phyloP scores from a whole-genome alignment of 2,113 vertebrate genomes.

The Amphilophus citrinellus region DNA sequence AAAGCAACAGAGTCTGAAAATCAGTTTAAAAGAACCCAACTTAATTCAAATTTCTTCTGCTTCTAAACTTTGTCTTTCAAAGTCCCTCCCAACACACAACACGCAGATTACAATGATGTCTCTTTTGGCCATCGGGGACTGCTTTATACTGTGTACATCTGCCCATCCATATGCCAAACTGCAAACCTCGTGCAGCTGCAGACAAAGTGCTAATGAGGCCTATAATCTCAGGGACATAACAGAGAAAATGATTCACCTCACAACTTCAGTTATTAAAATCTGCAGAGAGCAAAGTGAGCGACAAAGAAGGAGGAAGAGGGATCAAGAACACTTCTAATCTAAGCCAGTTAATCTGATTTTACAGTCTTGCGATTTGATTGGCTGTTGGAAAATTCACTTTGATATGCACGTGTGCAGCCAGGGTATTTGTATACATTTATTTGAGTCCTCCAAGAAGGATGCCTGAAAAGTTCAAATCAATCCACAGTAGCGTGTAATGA shows the following conservation, averaged over 20 bases:
- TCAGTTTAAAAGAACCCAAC: not conserved
- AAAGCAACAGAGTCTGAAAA: not conserved
- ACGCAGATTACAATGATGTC: not conserved
- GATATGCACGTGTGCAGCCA: not conserved
- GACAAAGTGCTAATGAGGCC: not conserved
- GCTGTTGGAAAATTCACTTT: not conserved
- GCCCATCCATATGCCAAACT: conserved; percentile 24
- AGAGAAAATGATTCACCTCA: not conserved
- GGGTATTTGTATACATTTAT: not conserved
- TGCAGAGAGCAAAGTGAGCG: not conserved
- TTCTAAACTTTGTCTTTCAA: not conserved
- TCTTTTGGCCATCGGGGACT: conserved; percentile 9
- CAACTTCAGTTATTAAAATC: not conserved
- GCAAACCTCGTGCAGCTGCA: conserved; percentile 18
- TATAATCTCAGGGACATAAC: not conserved
- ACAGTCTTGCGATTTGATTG: not conserved
- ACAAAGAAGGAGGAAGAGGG: not conserved
- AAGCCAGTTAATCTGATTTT: conserved; percentile 16
- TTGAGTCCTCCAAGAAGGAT: not conserved
- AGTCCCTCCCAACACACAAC: not conserved
- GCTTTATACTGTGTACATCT: conserved; percentile 15
- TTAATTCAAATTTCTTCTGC: not conserved
- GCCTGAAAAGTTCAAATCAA: not conserved
- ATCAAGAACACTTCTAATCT: not conserved
- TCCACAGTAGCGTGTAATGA: not conserved